Base-by-base conservation (phyloP, 2,113 vertebrate genomes). In the Patagioenas fasciata region DNA sequence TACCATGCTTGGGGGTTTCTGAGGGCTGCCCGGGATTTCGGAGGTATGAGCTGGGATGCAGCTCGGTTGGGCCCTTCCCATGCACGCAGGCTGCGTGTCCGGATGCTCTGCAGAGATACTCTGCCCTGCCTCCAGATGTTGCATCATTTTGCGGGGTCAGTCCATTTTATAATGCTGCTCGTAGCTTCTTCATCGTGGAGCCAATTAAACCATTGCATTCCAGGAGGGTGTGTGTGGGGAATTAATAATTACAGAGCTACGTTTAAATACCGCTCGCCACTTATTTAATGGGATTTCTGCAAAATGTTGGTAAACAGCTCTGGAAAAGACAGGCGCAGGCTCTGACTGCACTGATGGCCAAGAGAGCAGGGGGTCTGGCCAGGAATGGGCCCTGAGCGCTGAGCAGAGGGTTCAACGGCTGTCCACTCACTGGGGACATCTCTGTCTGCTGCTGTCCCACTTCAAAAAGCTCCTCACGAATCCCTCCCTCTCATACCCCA, bases 51-150 rank as follows among this genome's bases (percentile, higher is more conserved):
- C 78, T 0, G 70, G 93, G 74, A 32, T 70, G 82, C 12, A 2
- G 85, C 89, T 80, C 6, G 7, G 26, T 0, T 19, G 36, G 65
- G 56, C 85, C 77, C 72, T 93, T 80, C 54, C 84, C 40, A 2
- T 23, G n/a, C 17, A 4, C 4, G 3, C 48, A 3, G 72, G 78
- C 64, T 84, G 93, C 67, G 2, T 11, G 13, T 18, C 16, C 7
- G 61, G 73, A 38, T n/a, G 92, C 88, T 91, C 85, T 1, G 31
- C 47, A 17, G 92, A 53, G 93, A 13, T 50, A 67, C 56, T 80
- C 28, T 34, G 90, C 91, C 96, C 91, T 72, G 78, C 91, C 89
- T 95, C 93, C 96, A 96, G 94, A 85, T 95, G 95, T 94, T 96
- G 89, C 93, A 93, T 91, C 81, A 69, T 93, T 96, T 89, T 0